Base-by-base conservation (phyloP, 2,113 vertebrate genomes). In the Pelvicachromis taeniatus region DNA sequence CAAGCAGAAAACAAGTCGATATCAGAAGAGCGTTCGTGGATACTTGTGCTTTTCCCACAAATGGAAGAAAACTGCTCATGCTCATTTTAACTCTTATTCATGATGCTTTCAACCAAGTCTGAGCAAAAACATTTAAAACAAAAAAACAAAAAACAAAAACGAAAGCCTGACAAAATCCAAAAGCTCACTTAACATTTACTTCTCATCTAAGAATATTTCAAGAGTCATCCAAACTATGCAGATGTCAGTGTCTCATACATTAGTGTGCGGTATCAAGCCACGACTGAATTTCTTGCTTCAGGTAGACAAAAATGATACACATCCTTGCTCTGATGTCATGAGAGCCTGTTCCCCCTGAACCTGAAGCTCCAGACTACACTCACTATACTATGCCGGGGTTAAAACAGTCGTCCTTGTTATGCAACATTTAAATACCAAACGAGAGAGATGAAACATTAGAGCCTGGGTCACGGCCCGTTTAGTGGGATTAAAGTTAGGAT, bases 401-500 rank as follows among this genome's bases (percentile, higher is more conserved):
- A 80, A 89, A 75, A 82, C 84, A 54, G 9, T 52, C 68, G 19
- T 23, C 54, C 50, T 87, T 14, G 50, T 93, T 94, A 91, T 82
- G 90, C 52, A 75, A 75, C 45, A 52, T 48, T 75, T 75, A 50
- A 75, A n/a, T 75, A 89, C 87, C 52, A 84, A 77, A 87, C 48
- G 33, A 92, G 59, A 79, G 73, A 54, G 58, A 86, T 77, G 53
- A 73, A 87, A 85, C 80, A 70, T 77, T 45, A 48, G 35, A 13
- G 77, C 40, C 23, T 1, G 42, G 56, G 79, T 88, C 89, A 63
- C 7, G 1, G 54, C 65, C 42, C 12, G 77, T 83, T 87, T 59
- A 68, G 53, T 38, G 7, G 84, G 89, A 94, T 95, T 94, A 93
- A 86, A 90, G 40, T 7, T 55, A 16, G 85, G 88, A 93, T 92